These are phyloP conservation scores for Perca flavescens DNA, from an alignment of 2,113 vertebrate species.

Conservation along the genomic window DNA sequence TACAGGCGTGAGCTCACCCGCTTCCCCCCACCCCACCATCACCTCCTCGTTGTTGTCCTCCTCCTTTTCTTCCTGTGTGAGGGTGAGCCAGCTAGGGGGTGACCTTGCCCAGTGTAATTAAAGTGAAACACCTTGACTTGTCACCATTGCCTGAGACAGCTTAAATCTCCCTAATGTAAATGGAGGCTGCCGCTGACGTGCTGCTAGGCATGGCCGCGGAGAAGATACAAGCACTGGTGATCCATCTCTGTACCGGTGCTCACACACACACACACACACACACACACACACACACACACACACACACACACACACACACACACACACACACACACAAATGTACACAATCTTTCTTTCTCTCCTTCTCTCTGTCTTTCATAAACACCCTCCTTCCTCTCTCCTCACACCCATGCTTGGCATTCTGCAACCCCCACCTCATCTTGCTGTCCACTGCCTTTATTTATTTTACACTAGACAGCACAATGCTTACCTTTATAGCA, in stretches of 20 bases:
- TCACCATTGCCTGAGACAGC: slow-evolving; percentile 87
- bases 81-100: slow-evolving; percentile 82
- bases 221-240: slow-evolving; percentile 85
- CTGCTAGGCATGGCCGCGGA: slow-evolving; percentile 82
- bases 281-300: slow-evolving; percentile 38
- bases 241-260: slow-evolving; percentile 82
- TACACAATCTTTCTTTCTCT: slow-evolving; percentile 41
- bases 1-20: slow-evolving; percentile 61
- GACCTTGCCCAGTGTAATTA: slow-evolving; percentile 89
- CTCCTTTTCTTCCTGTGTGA: slow-evolving; percentile 63
- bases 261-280: slow-evolving; percentile 39
- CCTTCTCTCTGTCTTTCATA: slow-evolving; percentile 44
- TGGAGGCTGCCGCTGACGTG: slow-evolving; percentile 82
- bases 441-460: slow-evolving; percentile 64
- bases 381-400: slow-evolving; percentile 43
- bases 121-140: slow-evolving; percentile 90
- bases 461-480: slow-evolving; percentile 65
- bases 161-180: slow-evolving; percentile 91
- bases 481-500: slow-evolving; percentile 59
- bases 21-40: slow-evolving; percentile 25
- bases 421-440: slow-evolving; percentile 56
- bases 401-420: slow-evolving; percentile 47
- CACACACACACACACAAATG: slow-evolving; percentile 22
- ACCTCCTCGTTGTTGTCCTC: slow-evolving; percentile 51
- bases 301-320: slow-evolving; percentile 29